A percentile compares a stretch with the other conserved stretches of the same genome.
These are phyloP conservation scores for Brachionus calyciflorus DNA, from an alignment of 1,140 invertebrate genomes.

Conservation along the genomic window DNA sequence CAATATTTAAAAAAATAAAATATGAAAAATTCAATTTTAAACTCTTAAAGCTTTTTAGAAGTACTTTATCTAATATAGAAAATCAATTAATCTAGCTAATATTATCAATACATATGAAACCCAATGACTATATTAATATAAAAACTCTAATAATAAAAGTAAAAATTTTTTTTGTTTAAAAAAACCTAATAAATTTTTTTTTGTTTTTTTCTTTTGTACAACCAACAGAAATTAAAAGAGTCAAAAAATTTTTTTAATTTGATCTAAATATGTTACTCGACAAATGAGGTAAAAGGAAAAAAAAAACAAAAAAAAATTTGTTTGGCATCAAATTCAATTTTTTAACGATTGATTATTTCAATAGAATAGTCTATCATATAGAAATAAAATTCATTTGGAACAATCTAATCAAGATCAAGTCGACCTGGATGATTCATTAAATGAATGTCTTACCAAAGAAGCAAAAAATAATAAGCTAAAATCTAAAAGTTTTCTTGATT, in stretches of 20 bases:
- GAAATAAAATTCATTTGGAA: neutral
- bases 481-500: conserved; percentile 57
- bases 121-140: conserved; percentile 59
- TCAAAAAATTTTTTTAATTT: conserved; percentile 37
- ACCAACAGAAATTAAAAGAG: neutral
- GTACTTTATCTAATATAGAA: neutral
- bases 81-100: conserved; percentile 51
- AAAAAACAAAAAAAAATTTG: conserved; percentile 43
- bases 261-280: conserved; percentile 15
- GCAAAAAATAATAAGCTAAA: conserved; percentile 57
- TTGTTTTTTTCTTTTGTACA: neutral
- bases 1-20: no score
- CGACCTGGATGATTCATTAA: conserved; percentile 32
- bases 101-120: conserved; percentile 59
- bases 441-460: conserved; percentile 58
- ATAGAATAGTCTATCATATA: conserved; percentile 30
- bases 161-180: conserved; percentile 47
- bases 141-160: conserved; percentile 61
- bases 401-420: neutral
- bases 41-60: neutral
- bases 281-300: neutral
- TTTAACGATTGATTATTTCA: conserved; percentile 25
- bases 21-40: no score
- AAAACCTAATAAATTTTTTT: conserved; percentile 24
- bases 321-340: neutral